phyloP scores from a whole-genome alignment of 2,113 vertebrate species.

The Zeus faber region DNA sequence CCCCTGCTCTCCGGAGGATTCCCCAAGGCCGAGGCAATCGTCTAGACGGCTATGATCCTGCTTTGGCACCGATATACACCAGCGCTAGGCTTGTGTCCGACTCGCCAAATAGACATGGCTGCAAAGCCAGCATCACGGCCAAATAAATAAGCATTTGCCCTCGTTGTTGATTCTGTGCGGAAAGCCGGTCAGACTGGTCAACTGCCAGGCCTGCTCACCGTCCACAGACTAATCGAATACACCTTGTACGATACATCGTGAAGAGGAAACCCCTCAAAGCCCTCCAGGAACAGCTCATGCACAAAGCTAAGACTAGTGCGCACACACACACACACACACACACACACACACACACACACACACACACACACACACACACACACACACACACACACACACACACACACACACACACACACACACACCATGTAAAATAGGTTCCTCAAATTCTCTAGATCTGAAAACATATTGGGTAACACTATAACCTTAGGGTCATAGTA shows the following conservation, averaged over 20 bases:
- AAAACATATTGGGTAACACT: too few relatives aligned
- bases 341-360: too few relatives aligned
- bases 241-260: not conserved
- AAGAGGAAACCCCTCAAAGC: conserved; percentile 17
- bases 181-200: conserved; percentile 1
- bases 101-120: conserved; percentile 20
- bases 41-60: conserved; percentile 1
- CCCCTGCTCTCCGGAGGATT: too few relatives aligned
- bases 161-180: conserved; percentile 22
- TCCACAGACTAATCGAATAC: not conserved
- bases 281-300: not conserved
- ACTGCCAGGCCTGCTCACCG: not conserved
- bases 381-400: too few relatives aligned
- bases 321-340: too few relatives aligned
- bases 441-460: not conserved
- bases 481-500: too few relatives aligned
- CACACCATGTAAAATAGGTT: not conserved
- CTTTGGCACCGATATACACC: conserved; percentile 20
- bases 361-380: too few relatives aligned
- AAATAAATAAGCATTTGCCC: conserved; percentile 26
- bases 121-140: not conserved
- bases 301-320: not conserved
- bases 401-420: too few relatives aligned
- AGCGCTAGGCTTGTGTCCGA: conserved; percentile 6
- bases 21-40: too few relatives aligned